Evolutionary conservation across 2,113 vertebrate species (phyloP), one percentile per base, ranked within the genome.

Genomic region (Ancistrus triradiatus): DNA sequence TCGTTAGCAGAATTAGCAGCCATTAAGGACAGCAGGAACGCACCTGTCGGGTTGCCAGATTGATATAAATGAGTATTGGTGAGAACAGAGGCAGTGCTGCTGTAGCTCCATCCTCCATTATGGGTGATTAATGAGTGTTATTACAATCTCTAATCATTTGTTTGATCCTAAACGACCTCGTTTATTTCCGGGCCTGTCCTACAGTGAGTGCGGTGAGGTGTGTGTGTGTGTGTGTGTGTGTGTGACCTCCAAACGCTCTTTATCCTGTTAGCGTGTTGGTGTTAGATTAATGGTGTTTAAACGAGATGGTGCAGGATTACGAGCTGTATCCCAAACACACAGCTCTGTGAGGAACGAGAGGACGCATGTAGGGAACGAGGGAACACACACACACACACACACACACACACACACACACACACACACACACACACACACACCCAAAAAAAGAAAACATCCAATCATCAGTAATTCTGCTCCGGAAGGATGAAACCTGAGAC

Each of bases 1-100:
- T 79, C 84, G 86, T 88, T 88, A 90, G 77, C 79, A 74, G 80
- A 86, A 87, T 88, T 88, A 87, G 79, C 83, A 78, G 79, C 83
- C 84, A 85, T 88, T 87, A 83, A 83, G 80, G 82, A 70, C 80
- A 81, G 70, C 77, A 79, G 76, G 82, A 77, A 83, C 69, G 78
- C 84, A 87, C 82, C 86, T 88, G 86, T 83, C 87, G 83, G 73
- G 73, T 77, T 72, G 76, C 76, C 78, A 87, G 85, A 88, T 84
- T 87, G 84, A 87, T 88, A 88, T 79, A 87, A 86, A 88, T 87
- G 80, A 85, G 81, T 5, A 13, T 9, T 46, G 31, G 28, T 40
- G 11, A 31, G 17, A 43, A 58, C 15, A 27, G 15, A 8, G 2
- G 7, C 22, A 7, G 38, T 44, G 24, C 40, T 59, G 35, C 78